Conservation (phyloP, 2,113 vertebrate species). For the Xerus inauris region DNA sequence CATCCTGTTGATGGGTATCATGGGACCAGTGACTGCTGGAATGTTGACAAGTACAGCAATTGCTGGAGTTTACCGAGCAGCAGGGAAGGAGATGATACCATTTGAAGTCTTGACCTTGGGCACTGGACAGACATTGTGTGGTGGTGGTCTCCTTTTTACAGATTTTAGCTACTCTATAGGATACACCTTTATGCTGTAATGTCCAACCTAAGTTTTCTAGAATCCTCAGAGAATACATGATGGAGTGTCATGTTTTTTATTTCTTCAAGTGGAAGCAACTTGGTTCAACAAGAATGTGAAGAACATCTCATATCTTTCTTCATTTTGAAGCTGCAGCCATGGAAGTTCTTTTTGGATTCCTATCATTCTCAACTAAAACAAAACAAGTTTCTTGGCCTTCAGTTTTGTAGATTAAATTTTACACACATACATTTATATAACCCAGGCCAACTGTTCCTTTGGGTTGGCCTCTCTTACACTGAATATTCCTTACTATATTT, state of each 20-base stretch:
- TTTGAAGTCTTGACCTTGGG: constrained; percentile 95
- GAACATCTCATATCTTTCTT: constrained; percentile 29
- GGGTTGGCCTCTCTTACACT: not conserved
- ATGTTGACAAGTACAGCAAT: constrained; percentile 98
- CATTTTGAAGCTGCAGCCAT: not conserved
- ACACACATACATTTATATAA: not conserved
- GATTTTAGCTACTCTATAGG: constrained; percentile 95
- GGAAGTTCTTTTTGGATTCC: not conserved
- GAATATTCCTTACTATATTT: not conserved
- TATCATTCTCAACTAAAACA: not conserved
- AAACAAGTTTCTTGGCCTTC: not conserved
- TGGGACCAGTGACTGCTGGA: constrained; percentile 96
- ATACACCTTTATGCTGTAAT: not conserved
- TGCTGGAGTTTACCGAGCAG: constrained; percentile 97
- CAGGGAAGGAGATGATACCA: constrained; percentile 96
- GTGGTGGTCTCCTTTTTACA: constrained; percentile 95
- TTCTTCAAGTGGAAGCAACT: not conserved
- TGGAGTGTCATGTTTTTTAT: not conserved
- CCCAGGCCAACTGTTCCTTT: not conserved
- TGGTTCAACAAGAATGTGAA: not conserved
- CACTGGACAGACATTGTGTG: constrained; percentile 95
- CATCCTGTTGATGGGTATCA: constrained; percentile 96
- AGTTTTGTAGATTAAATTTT: not conserved
- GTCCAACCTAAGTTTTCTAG: not conserved
- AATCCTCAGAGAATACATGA: not conserved